These are phyloP conservation scores for Nephrocerus scutellatus DNA, from an alignment of 2,888 invertebrate species.

Conservation along the genomic window DNA sequence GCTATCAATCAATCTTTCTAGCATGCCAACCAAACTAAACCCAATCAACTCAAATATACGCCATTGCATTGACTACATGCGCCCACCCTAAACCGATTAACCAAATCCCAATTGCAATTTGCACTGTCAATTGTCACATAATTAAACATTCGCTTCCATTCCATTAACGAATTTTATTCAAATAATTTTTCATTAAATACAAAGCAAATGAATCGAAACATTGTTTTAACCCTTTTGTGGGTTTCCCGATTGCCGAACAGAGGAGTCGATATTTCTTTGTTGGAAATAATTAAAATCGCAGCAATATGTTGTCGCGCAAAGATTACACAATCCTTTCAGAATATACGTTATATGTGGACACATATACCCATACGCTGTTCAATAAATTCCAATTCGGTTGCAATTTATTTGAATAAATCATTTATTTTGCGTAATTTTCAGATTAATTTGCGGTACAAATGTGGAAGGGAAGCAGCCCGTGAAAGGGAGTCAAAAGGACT, in stretches of 20 bases:
- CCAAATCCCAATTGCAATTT: too few species aligned
- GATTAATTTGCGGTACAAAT: constrained; percentile 37
- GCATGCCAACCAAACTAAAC: too few species aligned
- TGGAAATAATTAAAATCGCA: constrained; percentile 36
- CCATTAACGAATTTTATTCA: constrained; percentile 34
- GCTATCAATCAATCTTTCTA: too few species aligned
- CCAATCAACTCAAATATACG: too few species aligned
- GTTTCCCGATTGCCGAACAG: constrained; percentile 36
- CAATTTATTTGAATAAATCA: constrained; percentile 47
- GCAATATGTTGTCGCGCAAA: constrained; percentile 32
- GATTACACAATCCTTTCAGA: background rate
- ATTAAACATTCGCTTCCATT: constrained; percentile 31
- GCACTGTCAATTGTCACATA: constrained; percentile 33
- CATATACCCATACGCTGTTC: too few species aligned
- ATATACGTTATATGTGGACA: too few species aligned
- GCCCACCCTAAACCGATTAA: too few species aligned
- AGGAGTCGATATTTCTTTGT: constrained; percentile 29
- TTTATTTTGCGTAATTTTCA: constrained; percentile 44
- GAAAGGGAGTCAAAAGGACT: too few species aligned
- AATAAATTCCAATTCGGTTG: constrained; percentile 45
- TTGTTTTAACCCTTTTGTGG: too few species aligned
- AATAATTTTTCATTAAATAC: constrained; percentile 39
- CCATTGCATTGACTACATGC: too few species aligned
- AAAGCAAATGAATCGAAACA: constrained; percentile 37
- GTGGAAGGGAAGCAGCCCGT: too few species aligned